Percentiles rank a stretch among this genome's conserved stretches.
Conservation (phyloP, 2,113 vertebrate genomes). For the Desmodus rotundus region DNA sequence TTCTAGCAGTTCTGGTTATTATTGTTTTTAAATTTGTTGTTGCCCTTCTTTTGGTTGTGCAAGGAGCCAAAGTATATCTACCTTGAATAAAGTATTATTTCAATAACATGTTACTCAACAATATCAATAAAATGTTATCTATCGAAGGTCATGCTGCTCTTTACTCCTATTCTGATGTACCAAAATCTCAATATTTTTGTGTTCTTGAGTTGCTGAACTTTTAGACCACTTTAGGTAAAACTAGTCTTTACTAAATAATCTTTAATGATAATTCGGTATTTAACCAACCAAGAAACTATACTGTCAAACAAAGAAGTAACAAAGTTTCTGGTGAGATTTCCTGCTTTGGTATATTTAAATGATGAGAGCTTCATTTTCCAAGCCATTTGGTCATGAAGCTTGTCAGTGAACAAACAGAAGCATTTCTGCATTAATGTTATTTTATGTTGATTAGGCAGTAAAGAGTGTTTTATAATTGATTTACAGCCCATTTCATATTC, state of each 20-base stretch:
- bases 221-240: not conserved
- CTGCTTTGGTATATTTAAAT: conserved; percentile 45
- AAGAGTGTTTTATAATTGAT: conserved; percentile 49
- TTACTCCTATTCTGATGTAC: not conserved
- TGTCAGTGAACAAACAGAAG: conserved; percentile 34
- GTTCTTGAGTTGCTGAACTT: conserved; percentile 28
- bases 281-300: conserved; percentile 26
- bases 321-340: conserved; percentile 37
- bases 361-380: conserved; percentile 56
- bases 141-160: not conserved
- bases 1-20: too few relatives aligned
- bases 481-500: conserved; percentile 55
- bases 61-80: too few relatives aligned
- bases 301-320: conserved; percentile 30
- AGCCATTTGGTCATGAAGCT: conserved; percentile 49
- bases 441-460: conserved; percentile 62
- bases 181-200: not conserved
- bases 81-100: not conserved
- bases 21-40: too few relatives aligned
- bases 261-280: conserved; percentile 55
- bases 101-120: not conserved
- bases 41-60: too few relatives aligned
- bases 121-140: not conserved
- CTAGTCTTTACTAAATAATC: conserved; percentile 27
- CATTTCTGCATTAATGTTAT: conserved; percentile 13